These are phyloP conservation scores for Catotricha subobsoleta DNA, from an alignment of 2,888 invertebrate genomes.

Conservation along the genomic window DNA sequence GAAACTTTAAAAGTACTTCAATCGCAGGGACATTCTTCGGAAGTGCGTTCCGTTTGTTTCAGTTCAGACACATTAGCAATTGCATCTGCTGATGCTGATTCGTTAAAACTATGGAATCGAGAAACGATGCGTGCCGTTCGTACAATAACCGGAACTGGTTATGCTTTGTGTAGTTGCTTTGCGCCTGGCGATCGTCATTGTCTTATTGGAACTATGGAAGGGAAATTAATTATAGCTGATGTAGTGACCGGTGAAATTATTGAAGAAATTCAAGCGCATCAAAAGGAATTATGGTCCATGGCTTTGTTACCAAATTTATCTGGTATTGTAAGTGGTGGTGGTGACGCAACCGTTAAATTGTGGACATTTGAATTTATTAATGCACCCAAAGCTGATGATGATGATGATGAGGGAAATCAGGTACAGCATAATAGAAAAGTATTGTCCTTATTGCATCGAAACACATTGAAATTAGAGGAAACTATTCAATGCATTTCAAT, in stretches of 20 bases:
- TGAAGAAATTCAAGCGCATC: constrained; percentile 70
- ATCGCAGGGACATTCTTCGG: constrained; percentile 72
- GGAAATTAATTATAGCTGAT: constrained; percentile 66
- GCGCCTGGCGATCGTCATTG: constrained; percentile 80
- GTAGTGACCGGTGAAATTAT: constrained; percentile 62
- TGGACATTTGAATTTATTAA: constrained; percentile 83
- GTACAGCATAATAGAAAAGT: constrained; percentile 31
- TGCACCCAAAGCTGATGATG: constrained; percentile 43
- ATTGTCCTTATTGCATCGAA: constrained; percentile 57
- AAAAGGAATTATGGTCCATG: constrained; percentile 60
- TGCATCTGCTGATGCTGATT: constrained; percentile 70
- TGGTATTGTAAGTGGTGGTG: constrained; percentile 70
- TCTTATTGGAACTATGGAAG: constrained; percentile 71
- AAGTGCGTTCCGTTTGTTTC: constrained; percentile 72
- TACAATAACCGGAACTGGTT: constrained; percentile 41
- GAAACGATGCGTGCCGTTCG: constrained; percentile 48
- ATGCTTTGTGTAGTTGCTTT: constrained; percentile 57
- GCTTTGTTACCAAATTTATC: constrained; percentile 64
- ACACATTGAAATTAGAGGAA: constrained; percentile 75
- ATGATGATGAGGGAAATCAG: constrained; percentile 20
- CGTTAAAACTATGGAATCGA: constrained; percentile 85
- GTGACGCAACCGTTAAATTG: constrained; percentile 78
- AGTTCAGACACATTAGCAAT: constrained; percentile 81
- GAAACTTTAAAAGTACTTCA: constrained; percentile 43
- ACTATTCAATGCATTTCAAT: constrained; percentile 65